Percentiles rank a stretch among this genome's conserved stretches.
Conservation (phyloP, 1,140 invertebrate genomes). For the Arion vulgaris region DNA sequence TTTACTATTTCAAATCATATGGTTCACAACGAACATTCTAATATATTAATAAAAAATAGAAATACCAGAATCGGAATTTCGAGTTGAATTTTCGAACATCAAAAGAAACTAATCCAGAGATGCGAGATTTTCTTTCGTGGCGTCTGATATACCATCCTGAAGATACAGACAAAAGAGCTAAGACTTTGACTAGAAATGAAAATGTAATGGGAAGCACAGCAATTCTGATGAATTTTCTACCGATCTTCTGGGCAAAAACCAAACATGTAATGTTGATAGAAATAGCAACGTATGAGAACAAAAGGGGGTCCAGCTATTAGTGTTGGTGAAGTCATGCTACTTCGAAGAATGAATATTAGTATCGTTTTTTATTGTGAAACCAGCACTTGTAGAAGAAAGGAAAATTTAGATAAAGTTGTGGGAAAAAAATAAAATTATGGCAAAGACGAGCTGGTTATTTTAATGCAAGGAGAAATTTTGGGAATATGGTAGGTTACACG, state of each 20-base stretch:
- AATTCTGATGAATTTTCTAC: constrained; percentile 41
- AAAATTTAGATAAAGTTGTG: not conserved
- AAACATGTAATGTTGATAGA: constrained; percentile 46
- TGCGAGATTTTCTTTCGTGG: constrained; percentile 18
- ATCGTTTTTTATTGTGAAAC: constrained; percentile 43
- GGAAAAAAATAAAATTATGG: constrained; percentile 1
- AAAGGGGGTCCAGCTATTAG: constrained; percentile 51
- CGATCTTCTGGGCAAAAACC: constrained; percentile 19
- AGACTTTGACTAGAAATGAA: not conserved
- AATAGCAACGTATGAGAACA: constrained; percentile 45
- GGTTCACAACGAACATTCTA: too few relatives aligned
- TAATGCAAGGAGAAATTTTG: constrained; percentile 51
- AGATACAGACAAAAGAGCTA: constrained; percentile 12
- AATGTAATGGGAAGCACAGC: constrained; percentile 45
- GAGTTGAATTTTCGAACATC: not conserved
- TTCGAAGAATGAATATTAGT: constrained; percentile 35
- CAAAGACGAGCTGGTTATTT: constrained; percentile 39
- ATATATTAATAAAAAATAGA: not conserved
- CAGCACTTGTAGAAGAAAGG: not conserved
- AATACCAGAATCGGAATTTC: not conserved
- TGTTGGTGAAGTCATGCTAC: constrained; percentile 41
- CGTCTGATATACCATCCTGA: constrained; percentile 15
- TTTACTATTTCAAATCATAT: too few relatives aligned
- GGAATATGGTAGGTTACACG: constrained; percentile 48
- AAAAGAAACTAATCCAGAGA: not conserved